Base-by-base conservation (phyloP, 2,888 invertebrate species). In the Neoscelio sp. region DNA sequence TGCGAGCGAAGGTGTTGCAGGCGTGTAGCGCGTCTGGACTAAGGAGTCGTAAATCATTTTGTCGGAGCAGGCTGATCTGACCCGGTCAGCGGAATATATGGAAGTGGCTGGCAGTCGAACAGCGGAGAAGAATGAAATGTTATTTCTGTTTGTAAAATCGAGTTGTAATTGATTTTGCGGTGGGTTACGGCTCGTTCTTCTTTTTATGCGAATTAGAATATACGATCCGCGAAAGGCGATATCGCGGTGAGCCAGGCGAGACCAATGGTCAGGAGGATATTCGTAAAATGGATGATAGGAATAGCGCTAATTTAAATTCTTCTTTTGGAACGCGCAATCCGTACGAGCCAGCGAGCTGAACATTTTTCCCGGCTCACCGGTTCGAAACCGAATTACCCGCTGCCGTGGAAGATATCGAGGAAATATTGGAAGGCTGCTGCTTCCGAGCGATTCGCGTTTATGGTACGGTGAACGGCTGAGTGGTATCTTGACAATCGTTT, bases 301-400 rank as follows among this genome's bases (percentile, higher is more conserved):
- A 73, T 78, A 28, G 60, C 52, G 78, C 74, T 74, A 75, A 79
- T 70, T 79, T 65, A 50, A 70, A 65, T 77, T 77, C 70, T 70
- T 70, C 70, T 70, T 74, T 75, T 46, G 60, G 44, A 70, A 70
- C 70, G 46, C 52, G 67, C 67, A 73, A 74, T 70, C 78, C 3
- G 23, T 6, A 42, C 74, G 67, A 81, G 70, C 70, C 83, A 86
- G 77, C 84, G 82, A 85, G 80, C 85, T 78, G 86, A 84, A 81
- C 71, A 85, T 82, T 87, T 86, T 88, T 88, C 84, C 79, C 86
- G 85, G 85, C 68, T 82, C 88, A 86, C 80, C 84, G 88, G 84
- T 67, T 84, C 83, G 86, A 80, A 83, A 86, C 82, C 83, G 84
- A 88, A 87, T 88, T 86, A 87, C 82, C 82, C 85, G 81, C 78